A percentile compares a stretch with the other conserved stretches of the same genome.
Conservation (phyloP, 2,888 invertebrate genomes). For the Agrotis clavis region DNA sequence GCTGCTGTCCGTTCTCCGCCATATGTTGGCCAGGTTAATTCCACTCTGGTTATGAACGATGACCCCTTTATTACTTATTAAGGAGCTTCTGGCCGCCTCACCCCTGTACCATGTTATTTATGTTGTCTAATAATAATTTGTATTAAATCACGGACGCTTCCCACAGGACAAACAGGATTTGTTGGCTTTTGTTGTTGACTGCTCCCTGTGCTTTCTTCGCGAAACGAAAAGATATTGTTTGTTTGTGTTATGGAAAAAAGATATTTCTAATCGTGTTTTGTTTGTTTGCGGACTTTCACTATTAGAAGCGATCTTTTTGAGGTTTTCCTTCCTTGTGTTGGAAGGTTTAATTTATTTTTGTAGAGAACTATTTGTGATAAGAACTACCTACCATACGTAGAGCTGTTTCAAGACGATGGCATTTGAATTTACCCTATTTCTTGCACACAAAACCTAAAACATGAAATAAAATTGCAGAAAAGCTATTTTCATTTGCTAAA, state of each 20-base stretch:
- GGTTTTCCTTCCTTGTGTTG: constrained; percentile 25
- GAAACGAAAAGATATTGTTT: constrained; percentile 80
- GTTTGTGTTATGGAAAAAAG: constrained; percentile 78
- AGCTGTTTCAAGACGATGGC: neutral
- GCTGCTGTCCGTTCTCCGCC: constrained; percentile 72
- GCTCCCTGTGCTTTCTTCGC: constrained; percentile 74
- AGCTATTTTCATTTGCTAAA: neutral
- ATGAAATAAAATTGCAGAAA: neutral
- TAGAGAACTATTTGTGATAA: neutral
- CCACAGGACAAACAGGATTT: constrained; percentile 89
- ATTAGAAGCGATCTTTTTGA: constrained; percentile 48
- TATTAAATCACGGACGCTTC: constrained; percentile 90
- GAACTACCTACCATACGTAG: neutral
- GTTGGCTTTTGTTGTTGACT: constrained; percentile 88
- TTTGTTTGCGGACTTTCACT: constrained; percentile 61
- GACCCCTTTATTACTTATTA: constrained; percentile 91
- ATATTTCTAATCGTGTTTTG: constrained; percentile 70
- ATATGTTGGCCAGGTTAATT: constrained; percentile 87
- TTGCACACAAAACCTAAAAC: neutral
- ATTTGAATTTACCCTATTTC: neutral
- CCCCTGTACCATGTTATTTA: constrained; percentile 88
- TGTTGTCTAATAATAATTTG: constrained; percentile 91
- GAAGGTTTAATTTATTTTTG: constrained; percentile 27
- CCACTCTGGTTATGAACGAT: constrained; percentile 84
- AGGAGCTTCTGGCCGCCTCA: constrained; percentile 82